These are phyloP conservation scores for Amphipoea oculea DNA, from an alignment of 2,888 invertebrate species.

Conservation along the genomic window DNA sequence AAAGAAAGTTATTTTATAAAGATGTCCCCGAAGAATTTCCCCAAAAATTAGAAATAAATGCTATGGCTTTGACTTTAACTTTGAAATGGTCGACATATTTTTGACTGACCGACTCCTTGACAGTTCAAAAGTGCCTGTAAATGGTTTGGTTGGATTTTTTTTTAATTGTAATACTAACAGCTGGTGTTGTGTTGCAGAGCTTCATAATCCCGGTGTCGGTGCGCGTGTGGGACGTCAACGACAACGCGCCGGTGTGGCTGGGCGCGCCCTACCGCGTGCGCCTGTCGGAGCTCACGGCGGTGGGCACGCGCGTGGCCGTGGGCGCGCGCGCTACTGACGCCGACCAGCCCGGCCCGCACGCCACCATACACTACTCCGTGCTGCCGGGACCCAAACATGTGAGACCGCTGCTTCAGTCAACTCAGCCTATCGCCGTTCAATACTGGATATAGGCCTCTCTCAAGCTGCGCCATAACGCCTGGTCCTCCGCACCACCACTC, in stretches of 20 bases:
- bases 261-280: constrained; percentile 95
- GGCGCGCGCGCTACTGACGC: constrained; percentile 95
- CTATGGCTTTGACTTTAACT: not conserved
- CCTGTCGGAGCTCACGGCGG: constrained; percentile 95
- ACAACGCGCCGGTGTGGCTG: constrained; percentile 96
- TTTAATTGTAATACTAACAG: not conserved
- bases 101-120: not conserved
- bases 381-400: constrained; percentile 94
- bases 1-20: too few relatives aligned
- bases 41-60: too few relatives aligned
- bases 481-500: not conserved
- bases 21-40: too few relatives aligned
- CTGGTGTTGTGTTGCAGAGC: constrained; percentile 85
- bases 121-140: not conserved
- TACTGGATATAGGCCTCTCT: not conserved
- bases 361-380: constrained; percentile 95
- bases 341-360: constrained; percentile 97
- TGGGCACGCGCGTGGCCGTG: constrained; percentile 93
- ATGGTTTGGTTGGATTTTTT: not conserved
- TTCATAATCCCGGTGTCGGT: constrained; percentile 95
- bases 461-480: too few relatives aligned
- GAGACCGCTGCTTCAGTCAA: constrained; percentile 67
- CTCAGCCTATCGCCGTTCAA: not conserved
- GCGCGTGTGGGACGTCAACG: constrained; percentile 97
- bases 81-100: not conserved